Evolutionary conservation across 1,140 invertebrate species (phyloP).

Genomic region (Pogonomyrmex californicus): DNA sequence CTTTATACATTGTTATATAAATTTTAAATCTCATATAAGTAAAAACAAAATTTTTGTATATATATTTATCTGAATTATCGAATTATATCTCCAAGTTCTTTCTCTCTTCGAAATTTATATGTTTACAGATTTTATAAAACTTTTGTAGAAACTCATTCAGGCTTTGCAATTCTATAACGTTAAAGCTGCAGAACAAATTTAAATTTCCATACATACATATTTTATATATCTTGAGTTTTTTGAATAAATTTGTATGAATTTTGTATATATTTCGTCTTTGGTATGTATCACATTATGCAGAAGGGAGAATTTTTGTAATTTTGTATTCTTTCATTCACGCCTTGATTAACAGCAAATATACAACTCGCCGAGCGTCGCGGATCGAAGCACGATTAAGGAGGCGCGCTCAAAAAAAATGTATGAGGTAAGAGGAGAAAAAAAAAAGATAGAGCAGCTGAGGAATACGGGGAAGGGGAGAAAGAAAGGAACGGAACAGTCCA

Average conservation of each 20-base stretch:
- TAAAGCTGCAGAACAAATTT: background rate
- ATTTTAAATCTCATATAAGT: background rate
- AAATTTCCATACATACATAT: background rate
- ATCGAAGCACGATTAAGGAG: conserved; percentile 45
- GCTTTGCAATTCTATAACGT: background rate
- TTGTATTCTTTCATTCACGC: conserved; percentile 57
- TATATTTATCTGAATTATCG: background rate
- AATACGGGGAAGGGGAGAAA: background rate
- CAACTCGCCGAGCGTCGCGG: conserved; percentile 29
- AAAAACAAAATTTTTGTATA: background rate
- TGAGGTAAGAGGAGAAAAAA: background rate
- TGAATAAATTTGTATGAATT: background rate
- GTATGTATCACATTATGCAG: background rate
- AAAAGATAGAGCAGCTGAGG: background rate
- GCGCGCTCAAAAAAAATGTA: conserved; percentile 34
- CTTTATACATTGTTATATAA: background rate
- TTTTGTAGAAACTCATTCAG: background rate
- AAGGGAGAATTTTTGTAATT: conserved; percentile 29
- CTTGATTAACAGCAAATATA: conserved; percentile 68
- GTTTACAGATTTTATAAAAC: background rate
- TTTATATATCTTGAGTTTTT: background rate
- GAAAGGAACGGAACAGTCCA: conserved; percentile 76
- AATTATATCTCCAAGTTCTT: background rate
- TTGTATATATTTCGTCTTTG: background rate
- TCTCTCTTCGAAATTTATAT: background rate